These are phyloP conservation scores for Microplitis mediator DNA, from an alignment of 1,140 invertebrate species.

Conservation along the genomic window DNA sequence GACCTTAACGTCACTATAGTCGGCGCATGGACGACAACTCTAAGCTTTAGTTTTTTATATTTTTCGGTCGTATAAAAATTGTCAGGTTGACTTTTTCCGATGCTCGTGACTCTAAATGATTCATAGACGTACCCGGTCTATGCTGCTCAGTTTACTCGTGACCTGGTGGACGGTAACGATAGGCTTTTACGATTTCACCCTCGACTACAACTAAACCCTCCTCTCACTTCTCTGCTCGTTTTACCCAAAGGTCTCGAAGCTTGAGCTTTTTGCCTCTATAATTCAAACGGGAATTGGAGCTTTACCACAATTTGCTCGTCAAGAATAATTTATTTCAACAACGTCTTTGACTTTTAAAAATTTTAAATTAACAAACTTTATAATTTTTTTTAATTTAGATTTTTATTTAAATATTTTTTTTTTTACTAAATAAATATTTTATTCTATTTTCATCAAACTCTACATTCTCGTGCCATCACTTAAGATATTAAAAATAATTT, in stretches of 20 bases:
- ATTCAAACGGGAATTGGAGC: constrained; percentile 28
- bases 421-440: neutral
- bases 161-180: constrained; percentile 21
- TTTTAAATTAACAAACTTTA: neutral
- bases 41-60: neutral
- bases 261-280: constrained; percentile 27
- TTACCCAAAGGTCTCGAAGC: constrained; percentile 2
- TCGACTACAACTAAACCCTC: neutral
- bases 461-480: too few species aligned
- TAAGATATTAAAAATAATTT: too few species aligned
- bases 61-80: neutral
- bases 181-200: constrained; percentile 23
- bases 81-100: constrained; percentile 8
- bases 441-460: neutral
- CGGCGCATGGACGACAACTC: neutral
- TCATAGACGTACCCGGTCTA: neutral
- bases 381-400: neutral
- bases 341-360: neutral
- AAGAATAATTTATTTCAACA: constrained; percentile 14
- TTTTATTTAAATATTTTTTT: neutral
- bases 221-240: neutral
- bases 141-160: constrained; percentile 22
- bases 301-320: constrained; percentile 18
- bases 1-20: neutral
- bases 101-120: constrained; percentile 21